phyloP scores from a whole-genome alignment of 2,888 invertebrate genomes.

The Drosophila fungiperda region DNA sequence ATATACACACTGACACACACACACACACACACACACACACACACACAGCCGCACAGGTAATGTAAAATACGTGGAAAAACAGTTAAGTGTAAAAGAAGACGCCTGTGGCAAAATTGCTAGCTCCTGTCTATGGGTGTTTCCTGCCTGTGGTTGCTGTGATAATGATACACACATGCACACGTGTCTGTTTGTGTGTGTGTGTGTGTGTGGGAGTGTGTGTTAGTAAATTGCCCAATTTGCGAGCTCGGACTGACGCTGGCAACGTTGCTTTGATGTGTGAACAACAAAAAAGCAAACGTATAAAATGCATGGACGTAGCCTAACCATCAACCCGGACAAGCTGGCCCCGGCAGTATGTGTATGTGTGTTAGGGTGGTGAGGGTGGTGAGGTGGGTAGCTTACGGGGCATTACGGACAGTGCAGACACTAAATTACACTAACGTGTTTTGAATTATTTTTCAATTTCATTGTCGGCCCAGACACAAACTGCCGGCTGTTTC shows the following conservation, averaged over 20 bases:
- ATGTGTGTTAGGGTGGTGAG: conserved; percentile 16
- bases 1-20: conserved; percentile 28
- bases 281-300: conserved; percentile 54
- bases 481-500: conserved; percentile 63
- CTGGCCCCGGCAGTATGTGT: conserved; percentile 17
- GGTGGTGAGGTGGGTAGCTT: neutral
- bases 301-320: conserved; percentile 44
- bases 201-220: conserved; percentile 35
- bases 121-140: conserved; percentile 50
- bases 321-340: conserved; percentile 18
- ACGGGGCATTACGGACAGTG: conserved; percentile 40
- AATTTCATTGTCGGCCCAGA: conserved; percentile 79
- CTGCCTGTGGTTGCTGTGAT: conserved; percentile 72
- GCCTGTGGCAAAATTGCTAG: conserved; percentile 62
- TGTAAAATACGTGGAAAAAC: conserved; percentile 71
- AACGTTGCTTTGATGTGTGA: conserved; percentile 74
- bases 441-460: conserved; percentile 84
- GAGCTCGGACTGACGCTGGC: conserved; percentile 53
- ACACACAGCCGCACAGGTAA: conserved; percentile 23
- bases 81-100: conserved; percentile 80
- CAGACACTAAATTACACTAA: conserved; percentile 83
- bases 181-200: conserved; percentile 8
- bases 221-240: conserved; percentile 75
- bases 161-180: conserved; percentile 70
- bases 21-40: conserved; percentile 18